Conservation (phyloP, 2,797 vertebrate genomes). For the Chloroceryle amazona region DNA sequence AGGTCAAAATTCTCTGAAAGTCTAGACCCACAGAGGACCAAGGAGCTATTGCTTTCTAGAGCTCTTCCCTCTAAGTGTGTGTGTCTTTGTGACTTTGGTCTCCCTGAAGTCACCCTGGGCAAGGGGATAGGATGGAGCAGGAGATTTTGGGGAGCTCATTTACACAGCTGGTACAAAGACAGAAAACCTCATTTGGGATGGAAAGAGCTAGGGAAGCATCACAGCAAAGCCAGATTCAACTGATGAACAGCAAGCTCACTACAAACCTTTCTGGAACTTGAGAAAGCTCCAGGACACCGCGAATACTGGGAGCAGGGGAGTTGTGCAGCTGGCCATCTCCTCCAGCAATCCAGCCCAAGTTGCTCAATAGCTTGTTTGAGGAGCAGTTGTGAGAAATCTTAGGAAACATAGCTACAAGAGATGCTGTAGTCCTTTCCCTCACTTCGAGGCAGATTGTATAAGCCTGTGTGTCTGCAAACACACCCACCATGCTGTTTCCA, state of each 20-base stretch:
- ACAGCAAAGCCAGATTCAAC: not conserved
- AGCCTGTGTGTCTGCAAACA: not conserved
- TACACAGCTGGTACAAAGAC: not conserved
- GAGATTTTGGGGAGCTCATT: not conserved
- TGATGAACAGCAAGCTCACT: not conserved
- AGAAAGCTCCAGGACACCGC: not conserved
- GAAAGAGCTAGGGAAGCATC: not conserved
- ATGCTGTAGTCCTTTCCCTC: not conserved
- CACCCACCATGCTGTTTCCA: not conserved
- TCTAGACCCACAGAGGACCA: not conserved
- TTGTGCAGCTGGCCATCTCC: not conserved
- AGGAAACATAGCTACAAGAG: not conserved
- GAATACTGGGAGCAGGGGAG: not conserved
- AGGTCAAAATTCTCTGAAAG: not conserved
- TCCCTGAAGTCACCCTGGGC: not conserved
- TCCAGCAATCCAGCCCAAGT: not conserved
- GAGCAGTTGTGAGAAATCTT: not conserved
- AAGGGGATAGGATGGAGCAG: not conserved
- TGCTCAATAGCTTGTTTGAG: not conserved
- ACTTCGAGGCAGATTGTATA: accelerated
- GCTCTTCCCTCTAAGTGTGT: not conserved
- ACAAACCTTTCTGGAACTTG: not conserved
- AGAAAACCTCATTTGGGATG: not conserved
- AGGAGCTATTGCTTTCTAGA: not conserved
- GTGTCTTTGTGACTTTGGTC: not conserved